Base-by-base conservation (phyloP, 2,797 vertebrate species). In the Alcedo quadribrachys region DNA sequence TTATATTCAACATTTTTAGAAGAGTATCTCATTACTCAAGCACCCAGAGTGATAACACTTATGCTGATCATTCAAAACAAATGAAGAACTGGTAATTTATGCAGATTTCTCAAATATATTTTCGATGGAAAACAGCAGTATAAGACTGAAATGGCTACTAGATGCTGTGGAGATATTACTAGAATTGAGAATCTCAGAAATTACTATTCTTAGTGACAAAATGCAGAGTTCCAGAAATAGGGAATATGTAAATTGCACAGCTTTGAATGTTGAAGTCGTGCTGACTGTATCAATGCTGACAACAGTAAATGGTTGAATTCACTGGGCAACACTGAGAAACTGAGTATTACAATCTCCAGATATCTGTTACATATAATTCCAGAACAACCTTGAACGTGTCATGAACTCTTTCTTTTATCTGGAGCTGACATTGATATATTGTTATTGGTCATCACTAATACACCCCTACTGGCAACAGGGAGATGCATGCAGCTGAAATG, bases 321-420 rank as follows among this genome's bases (percentile, higher is more conserved):
- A 85, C 62, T 18, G 57, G 75, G 35, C 55, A 89, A 66, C 58
- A 48, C 30, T 17, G 55, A 76, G 57, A 89, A 62, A 48, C 32
- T 17, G 51, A 78, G 61, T 88, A 62, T 40, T 85, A 83, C 53
- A 17, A 20, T 84, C 73, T 69, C 32, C 62, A 85, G 58, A 28
- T 71, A 82, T 53, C 74, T 62, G 40, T 58, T 67, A 71, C 50
- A 51, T 53, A 30, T 22, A 80, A 80, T 60, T 84, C 51, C 65
- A 81, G 45, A 93, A 77, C 55, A 92, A 92, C 76, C 79, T 75
- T 93, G 81, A 87, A 87, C 53, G 3, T 58, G 75, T 90, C 33
- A 32, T 66, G 57, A 93, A 87, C 68, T 46, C 46, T 19, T 83
- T 85, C 45, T 81, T 92, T 90, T 77, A 93, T 58, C 88, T 93